These are phyloP conservation scores for Megalops atlanticus DNA, from an alignment of 2,113 vertebrate species.

Conservation along the genomic window DNA sequence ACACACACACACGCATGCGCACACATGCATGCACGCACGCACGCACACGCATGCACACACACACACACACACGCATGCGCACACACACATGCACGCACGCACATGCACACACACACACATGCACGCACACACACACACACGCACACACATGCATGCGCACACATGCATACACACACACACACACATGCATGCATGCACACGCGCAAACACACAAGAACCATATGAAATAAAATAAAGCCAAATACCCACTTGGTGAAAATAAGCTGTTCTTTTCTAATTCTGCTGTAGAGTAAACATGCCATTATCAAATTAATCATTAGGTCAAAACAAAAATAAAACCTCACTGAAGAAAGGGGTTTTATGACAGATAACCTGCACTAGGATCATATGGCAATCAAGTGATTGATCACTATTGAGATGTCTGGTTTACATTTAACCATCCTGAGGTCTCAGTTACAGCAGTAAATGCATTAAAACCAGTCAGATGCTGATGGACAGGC, in stretches of 20 bases:
- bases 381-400: too few species aligned
- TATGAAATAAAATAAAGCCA: not conserved
- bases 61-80: not conserved
- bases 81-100: not conserved
- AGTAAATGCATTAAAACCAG: conserved; percentile 40
- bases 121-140: not conserved
- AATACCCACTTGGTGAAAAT: not conserved
- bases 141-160: not conserved
- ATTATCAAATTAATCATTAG: too few species aligned
- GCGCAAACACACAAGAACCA: too few species aligned
- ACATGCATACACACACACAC: not conserved
- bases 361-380: too few species aligned
- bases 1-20: not conserved
- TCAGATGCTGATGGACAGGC: not conserved
- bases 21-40: not conserved
- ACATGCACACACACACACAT: not conserved
- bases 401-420: too few species aligned
- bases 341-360: too few species aligned
- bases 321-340: too few species aligned
- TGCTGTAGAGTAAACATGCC: too few species aligned
- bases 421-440: conserved; percentile 28
- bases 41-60: not conserved
- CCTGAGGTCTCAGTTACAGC: conserved; percentile 80
- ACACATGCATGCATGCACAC: too few species aligned
- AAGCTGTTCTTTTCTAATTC: too few species aligned